These are phyloP conservation scores for Lepus europaeus DNA, from an alignment of 2,113 vertebrate species.

Conservation along the genomic window DNA sequence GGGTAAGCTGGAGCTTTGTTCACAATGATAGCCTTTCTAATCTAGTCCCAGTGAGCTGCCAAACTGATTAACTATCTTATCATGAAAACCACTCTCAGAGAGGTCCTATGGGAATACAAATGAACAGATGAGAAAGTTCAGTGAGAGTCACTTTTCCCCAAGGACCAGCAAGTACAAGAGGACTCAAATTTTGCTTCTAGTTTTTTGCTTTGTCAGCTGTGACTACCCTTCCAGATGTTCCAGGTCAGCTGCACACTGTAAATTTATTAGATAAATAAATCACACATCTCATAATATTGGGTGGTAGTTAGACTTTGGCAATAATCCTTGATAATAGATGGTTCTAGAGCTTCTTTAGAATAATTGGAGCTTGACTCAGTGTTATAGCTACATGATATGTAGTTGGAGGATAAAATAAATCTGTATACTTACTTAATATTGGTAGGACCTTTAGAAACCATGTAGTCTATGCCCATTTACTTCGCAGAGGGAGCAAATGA, in stretches of 20 bases:
- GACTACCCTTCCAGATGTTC: slow-evolving; percentile 19
- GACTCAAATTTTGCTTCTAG: not conserved
- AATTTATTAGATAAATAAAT: slow-evolving; percentile 7
- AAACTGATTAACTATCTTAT: not conserved
- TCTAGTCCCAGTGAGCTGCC: not conserved
- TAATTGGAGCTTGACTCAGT: slow-evolving; percentile 5
- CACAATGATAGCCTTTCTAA: not conserved
- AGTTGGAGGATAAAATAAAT: slow-evolving; percentile 22
- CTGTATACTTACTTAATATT: not conserved
- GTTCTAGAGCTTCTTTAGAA: slow-evolving; percentile 39
- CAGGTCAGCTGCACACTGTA: not conserved
- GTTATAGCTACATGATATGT: not conserved
- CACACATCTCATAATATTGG: not conserved
- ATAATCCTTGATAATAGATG: not conserved
- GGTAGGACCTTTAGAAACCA: not conserved
- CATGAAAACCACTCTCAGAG: slow-evolving; percentile 2
- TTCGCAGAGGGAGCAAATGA: not conserved
- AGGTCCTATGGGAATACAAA: slow-evolving; percentile 6
- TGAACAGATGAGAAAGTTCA: not conserved
- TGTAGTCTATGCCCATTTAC: not conserved
- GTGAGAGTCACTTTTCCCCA: not conserved
- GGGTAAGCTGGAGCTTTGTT: not conserved
- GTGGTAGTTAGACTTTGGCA: not conserved
- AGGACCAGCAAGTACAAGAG: not conserved
- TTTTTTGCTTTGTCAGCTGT: slow-evolving; percentile 54